Evolutionary conservation across 2,888 invertebrate species (phyloP), one percentile per base, ranked within the genome.

Genomic region (Dioctria rufipes): DNA sequence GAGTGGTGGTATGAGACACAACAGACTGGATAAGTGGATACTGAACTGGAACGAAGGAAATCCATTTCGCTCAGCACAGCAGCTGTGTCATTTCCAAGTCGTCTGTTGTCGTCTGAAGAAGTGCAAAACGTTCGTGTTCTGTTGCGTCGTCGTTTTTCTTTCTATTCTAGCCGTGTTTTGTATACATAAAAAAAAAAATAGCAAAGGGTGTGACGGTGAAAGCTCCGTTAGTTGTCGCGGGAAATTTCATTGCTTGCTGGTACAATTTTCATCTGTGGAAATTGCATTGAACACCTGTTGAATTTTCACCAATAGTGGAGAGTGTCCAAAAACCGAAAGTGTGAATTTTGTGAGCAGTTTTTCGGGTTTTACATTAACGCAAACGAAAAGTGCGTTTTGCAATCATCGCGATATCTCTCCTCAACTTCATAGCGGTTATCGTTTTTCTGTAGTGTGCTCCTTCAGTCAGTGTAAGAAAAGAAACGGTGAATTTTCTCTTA

Each of bases 271-370:
- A 25, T 25, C 39, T 9, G n/a, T 69, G 13, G 5, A 60, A 25
- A 42, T 37, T 13, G 46, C n/a, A 60, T 43, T 42, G 9, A 42
- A 60, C 60, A 75, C 73, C 73, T 75, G 73, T 75, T 75, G 73
- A 43, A 60, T 75, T 75, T n/a, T 5, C 46, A 11, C 42, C 42
- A 40, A 25, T 25, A 25, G 73, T 43, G 37, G 39, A 58, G 51
- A 73, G 40, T 75, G 73, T 43, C 4, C 9, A n/a, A 42, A 58
- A 43, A 39, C 4, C 9, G 13, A 42, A 58, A 43, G 58, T 75
- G 73, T 42, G 49, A 42, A 49, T 25, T 75, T 60, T 39, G 8
- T 39, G 49, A 49, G 8, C 67, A 13, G 3, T 25, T 67, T 49
- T 39, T 49, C 43, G 25, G 25, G 25, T 25, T 25, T 25, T 25